phyloP scores from a whole-genome alignment of 2,113 vertebrate genomes.

The Halichoerus grypus region DNA sequence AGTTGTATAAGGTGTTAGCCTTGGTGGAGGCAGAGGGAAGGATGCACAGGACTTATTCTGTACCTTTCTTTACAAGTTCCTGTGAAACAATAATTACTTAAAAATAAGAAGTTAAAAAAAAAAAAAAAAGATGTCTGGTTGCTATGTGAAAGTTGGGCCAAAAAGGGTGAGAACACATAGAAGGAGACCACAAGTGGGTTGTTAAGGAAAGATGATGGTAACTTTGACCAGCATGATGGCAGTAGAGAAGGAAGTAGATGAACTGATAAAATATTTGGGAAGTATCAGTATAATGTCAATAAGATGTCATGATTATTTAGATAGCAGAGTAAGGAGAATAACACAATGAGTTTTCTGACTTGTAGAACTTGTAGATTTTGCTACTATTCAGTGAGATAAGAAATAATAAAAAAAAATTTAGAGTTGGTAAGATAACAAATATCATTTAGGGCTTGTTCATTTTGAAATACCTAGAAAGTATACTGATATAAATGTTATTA shows the following conservation, averaged over 20 bases:
- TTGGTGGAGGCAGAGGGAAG: not conserved
- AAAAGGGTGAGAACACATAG: not conserved
- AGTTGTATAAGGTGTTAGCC: not conserved
- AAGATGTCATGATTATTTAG: not conserved
- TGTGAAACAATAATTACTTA: not conserved
- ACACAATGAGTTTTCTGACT: not conserved
- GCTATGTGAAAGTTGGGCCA: not conserved
- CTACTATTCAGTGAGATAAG: not conserved
- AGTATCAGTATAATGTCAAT: not conserved
- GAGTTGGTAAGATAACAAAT: not conserved
- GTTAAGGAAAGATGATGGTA: not conserved
- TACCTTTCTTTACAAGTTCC: not conserved
- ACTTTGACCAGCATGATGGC: not conserved
- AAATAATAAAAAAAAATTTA: not conserved
- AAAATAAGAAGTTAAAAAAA: not conserved
- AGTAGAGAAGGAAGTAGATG: not conserved
- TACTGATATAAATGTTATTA: not conserved
- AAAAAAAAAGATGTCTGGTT: not conserved
- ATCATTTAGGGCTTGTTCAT: not conserved
- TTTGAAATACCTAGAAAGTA: constrained; percentile 1
- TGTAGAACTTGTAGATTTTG: not conserved
- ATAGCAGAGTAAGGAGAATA: not conserved
- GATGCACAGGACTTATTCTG: not conserved
- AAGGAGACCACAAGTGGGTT: not conserved
- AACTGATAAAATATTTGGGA: not conserved